phyloP scores from a whole-genome alignment of 2,888 invertebrate species.

The Andrena camellia region DNA sequence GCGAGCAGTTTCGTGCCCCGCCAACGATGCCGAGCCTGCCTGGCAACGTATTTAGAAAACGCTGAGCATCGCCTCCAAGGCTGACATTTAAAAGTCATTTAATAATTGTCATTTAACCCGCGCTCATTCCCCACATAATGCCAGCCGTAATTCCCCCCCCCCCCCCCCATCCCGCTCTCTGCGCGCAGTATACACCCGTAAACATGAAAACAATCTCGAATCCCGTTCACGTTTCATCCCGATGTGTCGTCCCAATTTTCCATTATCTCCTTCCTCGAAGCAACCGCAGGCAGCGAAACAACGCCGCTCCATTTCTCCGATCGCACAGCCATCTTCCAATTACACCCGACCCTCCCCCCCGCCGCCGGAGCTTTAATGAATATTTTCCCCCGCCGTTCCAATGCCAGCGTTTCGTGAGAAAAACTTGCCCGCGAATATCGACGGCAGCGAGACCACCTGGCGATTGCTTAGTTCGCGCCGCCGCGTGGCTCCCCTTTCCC shows the following conservation, averaged over 20 bases:
- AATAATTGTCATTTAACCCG: constrained; percentile 53
- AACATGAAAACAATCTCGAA: constrained; percentile 51
- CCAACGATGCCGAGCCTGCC: background rate
- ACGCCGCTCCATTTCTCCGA: constrained; percentile 45
- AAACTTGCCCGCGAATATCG: background rate
- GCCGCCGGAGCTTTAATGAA: constrained; percentile 32
- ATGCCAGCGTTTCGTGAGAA: constrained; percentile 11
- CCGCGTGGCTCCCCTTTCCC: background rate
- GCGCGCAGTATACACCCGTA: constrained; percentile 5
- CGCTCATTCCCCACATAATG: constrained; percentile 21
- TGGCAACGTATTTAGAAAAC: constrained; percentile 4
- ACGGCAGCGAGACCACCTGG: background rate
- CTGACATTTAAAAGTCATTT: constrained; percentile 58
- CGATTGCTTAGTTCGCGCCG: too few species aligned
- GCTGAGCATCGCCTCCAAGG: background rate
- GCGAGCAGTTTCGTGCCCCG: background rate
- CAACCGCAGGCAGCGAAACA: constrained; percentile 53
- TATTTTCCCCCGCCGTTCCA: constrained; percentile 25
- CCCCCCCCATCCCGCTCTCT: too few species aligned
- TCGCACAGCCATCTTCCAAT: constrained; percentile 44
- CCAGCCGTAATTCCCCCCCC: constrained; percentile 3
- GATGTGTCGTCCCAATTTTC: constrained; percentile 59
- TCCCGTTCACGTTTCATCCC: constrained; percentile 46
- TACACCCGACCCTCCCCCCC: constrained; percentile 7
- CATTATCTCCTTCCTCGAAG: constrained; percentile 58